Base-by-base conservation (phyloP, 1,140 invertebrate genomes). In the Ips nitidus region DNA sequence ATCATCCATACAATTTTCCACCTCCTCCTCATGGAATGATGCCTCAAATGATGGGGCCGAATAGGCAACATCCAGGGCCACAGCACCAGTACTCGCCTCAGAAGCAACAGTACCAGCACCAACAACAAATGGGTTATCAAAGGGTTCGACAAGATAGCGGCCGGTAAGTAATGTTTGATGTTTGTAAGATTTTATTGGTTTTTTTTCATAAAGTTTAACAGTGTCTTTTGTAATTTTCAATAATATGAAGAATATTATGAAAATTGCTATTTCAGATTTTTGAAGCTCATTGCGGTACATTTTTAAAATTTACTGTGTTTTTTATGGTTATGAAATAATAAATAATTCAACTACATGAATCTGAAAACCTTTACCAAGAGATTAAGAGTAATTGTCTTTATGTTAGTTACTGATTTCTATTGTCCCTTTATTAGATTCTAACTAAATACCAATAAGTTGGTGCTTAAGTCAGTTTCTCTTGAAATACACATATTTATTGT, bases 61-160 rank as follows among this genome's bases (percentile, higher is more conserved):
- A 42, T 41, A 8, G 47, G 60, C 53, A 36, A 22, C 60, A 47
- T 40, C 65, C 61, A 52, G 59, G 41, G 65, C 78, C 77, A 69
- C 76, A 82, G 63, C 78, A 78, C 67, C 76, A 82, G 64, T 81
- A 80, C 61, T 73, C 80, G 57, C 75, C 80, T 55, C 73, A 78
- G 47, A 70, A 78, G 57, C 71, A 79, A 64, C 74, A 78, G 39
- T 75, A 79, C 4, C 76, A 76, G 73, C 68, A 61, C 37, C 57
- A 64, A 4, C 57, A 52, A 8, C 67, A 56, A 5, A 41, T 58
- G 36, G 22, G 40, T 41, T 8, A 52, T 8, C 73, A 74, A 53
- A 69, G 64, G 37, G 41, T 42, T 38, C 68, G 73, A 8, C 55
- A 68, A 52, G 71, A 75, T 39, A 71, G 39, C 8, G 60, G 66